These are phyloP conservation scores for Drosophila leontia DNA, from an alignment of 1,140 invertebrate species.

Conservation along the genomic window DNA sequence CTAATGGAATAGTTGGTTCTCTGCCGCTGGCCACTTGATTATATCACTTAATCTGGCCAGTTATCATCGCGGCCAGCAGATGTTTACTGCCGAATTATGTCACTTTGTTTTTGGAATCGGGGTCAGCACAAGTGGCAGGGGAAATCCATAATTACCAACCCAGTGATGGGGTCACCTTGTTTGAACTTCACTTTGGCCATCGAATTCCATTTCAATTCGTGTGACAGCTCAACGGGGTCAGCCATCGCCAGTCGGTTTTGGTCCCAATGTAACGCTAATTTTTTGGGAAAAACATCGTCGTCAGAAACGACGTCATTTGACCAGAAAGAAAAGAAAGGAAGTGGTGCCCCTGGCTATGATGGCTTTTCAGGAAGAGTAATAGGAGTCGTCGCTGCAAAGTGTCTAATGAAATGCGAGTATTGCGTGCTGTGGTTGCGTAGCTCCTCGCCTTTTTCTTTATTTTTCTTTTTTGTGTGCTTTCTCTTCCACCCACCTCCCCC, in stretches of 20 bases:
- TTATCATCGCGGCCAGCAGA: conserved; percentile 6
- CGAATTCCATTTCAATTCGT: conserved; percentile 30
- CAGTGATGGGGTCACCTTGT: conserved; percentile 19
- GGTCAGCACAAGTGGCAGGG: neutral
- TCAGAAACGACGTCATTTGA: conserved; percentile 47
- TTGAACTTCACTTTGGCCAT: neutral
- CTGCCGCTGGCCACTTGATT: conserved; percentile 32
- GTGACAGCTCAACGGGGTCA: conserved; percentile 4
- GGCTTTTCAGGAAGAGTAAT: conserved; percentile 66
- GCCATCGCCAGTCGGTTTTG: neutral
- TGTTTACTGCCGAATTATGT: conserved; percentile 33
- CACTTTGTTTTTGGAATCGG: neutral
- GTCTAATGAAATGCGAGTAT: conserved; percentile 83
- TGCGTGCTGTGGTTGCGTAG: conserved; percentile 81
- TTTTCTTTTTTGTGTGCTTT: conserved; percentile 2
- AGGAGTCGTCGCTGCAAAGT: conserved; percentile 80
- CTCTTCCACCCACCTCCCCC: neutral
- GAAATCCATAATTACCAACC: conserved; percentile 7
- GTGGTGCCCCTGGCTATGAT: neutral
- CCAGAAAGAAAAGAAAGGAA: conserved; percentile 4
- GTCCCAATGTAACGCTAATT: conserved; percentile 45
- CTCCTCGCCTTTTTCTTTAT: conserved; percentile 50
- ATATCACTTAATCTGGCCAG: conserved; percentile 40
- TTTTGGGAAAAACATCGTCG: conserved; percentile 18
- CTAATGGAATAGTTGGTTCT: conserved; percentile 45